Percentiles rank a stretch among this genome's conserved stretches.
Evolutionary conservation across 2,113 vertebrate genomes (phyloP).

Genomic region (Aspiorhynchus laticeps): DNA sequence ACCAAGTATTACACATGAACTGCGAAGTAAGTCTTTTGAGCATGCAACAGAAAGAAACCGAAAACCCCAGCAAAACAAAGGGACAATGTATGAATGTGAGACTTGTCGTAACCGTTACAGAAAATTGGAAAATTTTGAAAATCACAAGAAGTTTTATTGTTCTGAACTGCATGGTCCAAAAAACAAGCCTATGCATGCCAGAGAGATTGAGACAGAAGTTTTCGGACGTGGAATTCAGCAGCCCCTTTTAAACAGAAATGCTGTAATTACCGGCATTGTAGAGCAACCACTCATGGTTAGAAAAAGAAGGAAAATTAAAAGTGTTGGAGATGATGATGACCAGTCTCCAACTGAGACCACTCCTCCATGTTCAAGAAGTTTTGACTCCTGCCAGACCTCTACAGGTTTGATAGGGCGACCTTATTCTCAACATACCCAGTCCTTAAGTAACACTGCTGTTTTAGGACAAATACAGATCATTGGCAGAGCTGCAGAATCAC

Average conservation of each 20-base stretch:
- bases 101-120: constrained; percentile 95
- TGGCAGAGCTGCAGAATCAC: constrained; percentile 72
- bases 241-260: constrained; percentile 78
- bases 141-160: constrained; percentile 98
- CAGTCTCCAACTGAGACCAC: constrained; percentile 83
- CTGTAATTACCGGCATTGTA: constrained; percentile 74
- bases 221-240: constrained; percentile 75
- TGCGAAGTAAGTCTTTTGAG: constrained; percentile 83
- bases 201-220: constrained; percentile 85
- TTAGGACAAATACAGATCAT: constrained; percentile 81
- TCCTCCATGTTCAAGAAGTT: constrained; percentile 75
- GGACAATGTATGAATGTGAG: constrained; percentile 98
- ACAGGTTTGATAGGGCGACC: constrained; percentile 61
- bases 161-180: constrained; percentile 97
- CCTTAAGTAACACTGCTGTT: constrained; percentile 72
- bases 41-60: constrained; percentile 83
- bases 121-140: constrained; percentile 97
- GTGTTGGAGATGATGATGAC: constrained; percentile 96
- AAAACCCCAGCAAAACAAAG: constrained; percentile 88
- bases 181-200: constrained; percentile 80
- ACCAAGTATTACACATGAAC: constrained; percentile 75
- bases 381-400: constrained; percentile 74
- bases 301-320: constrained; percentile 98
- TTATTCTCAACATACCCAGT: constrained; percentile 72
- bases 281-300: constrained; percentile 90